Evolutionary conservation across 2,888 invertebrate species (phyloP), one percentile per base, ranked within the genome.

Genomic region (Spatulosminthurus flaviceps): DNA sequence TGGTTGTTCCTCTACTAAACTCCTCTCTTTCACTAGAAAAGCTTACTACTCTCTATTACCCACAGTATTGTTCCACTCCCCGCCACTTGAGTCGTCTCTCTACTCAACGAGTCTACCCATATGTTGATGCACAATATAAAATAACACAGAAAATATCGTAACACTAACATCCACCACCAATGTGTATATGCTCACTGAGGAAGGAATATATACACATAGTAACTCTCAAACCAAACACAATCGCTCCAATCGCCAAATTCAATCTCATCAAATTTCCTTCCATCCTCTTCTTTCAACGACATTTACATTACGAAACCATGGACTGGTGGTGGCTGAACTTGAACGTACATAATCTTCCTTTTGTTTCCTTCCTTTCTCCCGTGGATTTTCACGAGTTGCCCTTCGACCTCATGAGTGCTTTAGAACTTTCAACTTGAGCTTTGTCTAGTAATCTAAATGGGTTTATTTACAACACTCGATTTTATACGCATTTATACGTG

Each of bases 41-140:
- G n/a, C 41, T 41, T 41, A n/a, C 51, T 51, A 61, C 24, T 41
- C 75, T 74, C 1, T 61, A 28, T 29, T 34, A n/a, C 74, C 16
- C 60, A 72, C 72, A 21, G 72, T 72, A 72, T 51, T 72, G 51
- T 43, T 72, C 72, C 51, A 34, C 26, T 72, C 72, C 22, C 42
- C 42, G 11, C 71, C 71, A 51, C 51, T 51, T 51, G 51, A 51
- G 51, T 51, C 51, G 51, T 51, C 51, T 51, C 51, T 51, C 51
- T n/a, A 51, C 16, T 19, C 16, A n/a, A 41, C 13, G n/a, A n/a
- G 16, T 51, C 51, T 51, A 51, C n/a, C 16, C 51, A 51, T 51
- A 51, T 51, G n/a, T 16, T 16, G 51, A 13, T 2, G 2, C n/a
- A 19, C 19, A 11, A 19, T 51, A 51, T 34, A 51, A n/a, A 51